Conservation (phyloP, 64 coral and sea anemone genomes). For the Stichodactyla mertensii region DNA sequence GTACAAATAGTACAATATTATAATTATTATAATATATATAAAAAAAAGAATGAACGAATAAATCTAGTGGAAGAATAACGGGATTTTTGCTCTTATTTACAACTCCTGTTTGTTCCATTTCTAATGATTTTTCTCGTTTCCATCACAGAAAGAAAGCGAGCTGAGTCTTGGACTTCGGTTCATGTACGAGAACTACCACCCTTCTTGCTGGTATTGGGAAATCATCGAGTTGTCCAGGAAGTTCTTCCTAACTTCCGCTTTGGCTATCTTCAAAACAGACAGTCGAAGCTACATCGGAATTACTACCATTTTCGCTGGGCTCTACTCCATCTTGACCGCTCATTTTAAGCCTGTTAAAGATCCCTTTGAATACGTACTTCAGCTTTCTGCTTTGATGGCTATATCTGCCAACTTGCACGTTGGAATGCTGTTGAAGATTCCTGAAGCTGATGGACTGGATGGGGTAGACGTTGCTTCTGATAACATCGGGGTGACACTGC, state of each 20-base stretch:
- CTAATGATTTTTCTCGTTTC: too few species aligned
- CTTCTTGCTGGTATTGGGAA: neutral
- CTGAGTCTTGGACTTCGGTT: neutral
- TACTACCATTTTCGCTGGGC: neutral
- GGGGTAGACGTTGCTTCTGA: neutral
- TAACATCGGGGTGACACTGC: neutral
- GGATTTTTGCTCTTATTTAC: too few species aligned
- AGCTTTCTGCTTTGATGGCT: neutral
- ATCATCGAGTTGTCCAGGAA: constrained; percentile 8
- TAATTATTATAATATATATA: too few species aligned
- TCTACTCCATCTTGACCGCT: neutral
- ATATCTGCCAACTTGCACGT: neutral
- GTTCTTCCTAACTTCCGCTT: neutral
- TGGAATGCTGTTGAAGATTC: neutral
- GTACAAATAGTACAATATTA: too few species aligned
- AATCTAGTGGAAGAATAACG: too few species aligned
- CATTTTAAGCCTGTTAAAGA: neutral
- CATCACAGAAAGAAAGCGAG: neutral
- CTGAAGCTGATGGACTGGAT: neutral
- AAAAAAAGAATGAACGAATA: too few species aligned
- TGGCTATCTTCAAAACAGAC: neutral
- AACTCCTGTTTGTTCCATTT: too few species aligned
- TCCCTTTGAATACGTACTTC: neutral
- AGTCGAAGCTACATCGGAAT: neutral
- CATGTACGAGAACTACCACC: constrained; percentile 46